Evolutionary conservation across 2,113 vertebrate genomes (phyloP).

Genomic region (Gadus macrocephalus): DNA sequence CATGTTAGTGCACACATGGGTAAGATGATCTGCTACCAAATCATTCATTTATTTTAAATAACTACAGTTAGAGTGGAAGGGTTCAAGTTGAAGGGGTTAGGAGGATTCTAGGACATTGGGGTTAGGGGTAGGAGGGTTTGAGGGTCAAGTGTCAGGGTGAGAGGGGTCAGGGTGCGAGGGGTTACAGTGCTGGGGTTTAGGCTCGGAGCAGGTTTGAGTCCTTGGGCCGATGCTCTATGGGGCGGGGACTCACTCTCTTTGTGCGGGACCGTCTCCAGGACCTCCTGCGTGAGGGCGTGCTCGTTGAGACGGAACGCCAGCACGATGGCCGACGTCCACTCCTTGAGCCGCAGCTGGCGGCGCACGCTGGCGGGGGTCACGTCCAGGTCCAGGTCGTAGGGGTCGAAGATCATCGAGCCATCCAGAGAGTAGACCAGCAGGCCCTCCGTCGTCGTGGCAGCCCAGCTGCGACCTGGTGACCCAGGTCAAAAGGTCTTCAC

Average conservation of each 20-base stretch:
- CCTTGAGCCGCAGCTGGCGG: conserved; percentile 70
- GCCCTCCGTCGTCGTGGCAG: conserved; percentile 90
- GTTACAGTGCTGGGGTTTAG: too few species aligned
- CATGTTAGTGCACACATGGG: background rate
- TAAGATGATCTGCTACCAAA: background rate
- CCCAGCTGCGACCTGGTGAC: conserved; percentile 86
- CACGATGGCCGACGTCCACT: conserved; percentile 81
- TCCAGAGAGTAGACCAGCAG: conserved; percentile 93
- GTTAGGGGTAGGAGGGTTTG: too few species aligned
- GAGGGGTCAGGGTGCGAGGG: too few species aligned
- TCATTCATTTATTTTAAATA: too few species aligned
- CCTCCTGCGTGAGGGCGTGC: conserved; percentile 80
- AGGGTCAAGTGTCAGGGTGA: too few species aligned
- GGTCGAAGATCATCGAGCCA: conserved; percentile 84
- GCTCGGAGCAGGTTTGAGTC: too few species aligned
- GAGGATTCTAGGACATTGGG: too few species aligned
- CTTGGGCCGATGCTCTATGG: too few species aligned
- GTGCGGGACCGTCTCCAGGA: conserved; percentile 83
- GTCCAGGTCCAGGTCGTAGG: conserved; percentile 89
- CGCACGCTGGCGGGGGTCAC: conserved; percentile 83
- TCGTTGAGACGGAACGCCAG: conserved; percentile 92
- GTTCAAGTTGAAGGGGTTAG: too few species aligned
- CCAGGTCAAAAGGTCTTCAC: background rate
- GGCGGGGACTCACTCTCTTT: conserved; percentile 73
- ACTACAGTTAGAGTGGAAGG: too few species aligned